phyloP scores from a whole-genome alignment of 2,888 invertebrate species.

The Acrobasis consociella region DNA sequence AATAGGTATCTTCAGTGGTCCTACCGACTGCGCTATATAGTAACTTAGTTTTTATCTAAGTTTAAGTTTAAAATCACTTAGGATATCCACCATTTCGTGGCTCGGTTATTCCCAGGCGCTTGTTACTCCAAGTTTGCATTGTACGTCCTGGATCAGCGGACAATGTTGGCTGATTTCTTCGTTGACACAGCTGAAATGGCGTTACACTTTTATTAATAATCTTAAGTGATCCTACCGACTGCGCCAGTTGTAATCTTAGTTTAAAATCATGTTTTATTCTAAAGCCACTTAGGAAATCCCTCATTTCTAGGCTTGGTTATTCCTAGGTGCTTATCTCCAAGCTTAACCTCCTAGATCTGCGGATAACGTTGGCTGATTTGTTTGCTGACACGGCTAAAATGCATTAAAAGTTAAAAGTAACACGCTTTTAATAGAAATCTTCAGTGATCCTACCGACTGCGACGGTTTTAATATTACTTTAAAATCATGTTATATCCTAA shows the following conservation, averaged over 20 bases:
- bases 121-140: constrained; percentile 27
- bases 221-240: neutral
- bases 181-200: constrained; percentile 38
- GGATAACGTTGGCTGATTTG: constrained; percentile 51
- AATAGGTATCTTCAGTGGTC: neutral
- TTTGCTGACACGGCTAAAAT: neutral
- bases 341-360: constrained; percentile 38
- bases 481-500: neutral
- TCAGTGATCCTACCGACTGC: neutral
- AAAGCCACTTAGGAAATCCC: neutral
- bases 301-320: neutral
- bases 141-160: constrained; percentile 44
- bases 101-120: constrained; percentile 19
- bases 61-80: neutral
- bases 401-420: too few relatives aligned
- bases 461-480: neutral
- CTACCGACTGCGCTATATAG: neutral
- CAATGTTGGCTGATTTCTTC: constrained; percentile 55
- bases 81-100: too few relatives aligned
- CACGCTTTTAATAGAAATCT: neutral
- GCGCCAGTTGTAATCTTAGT: neutral
- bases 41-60: neutral
- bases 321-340: constrained; percentile 22
- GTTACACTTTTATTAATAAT: neutral
- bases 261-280: neutral